A percentile compares a stretch with the other conserved stretches of the same genome.
Conservation (phyloP, 2,888 invertebrate genomes). For the Panzeria rudis region DNA sequence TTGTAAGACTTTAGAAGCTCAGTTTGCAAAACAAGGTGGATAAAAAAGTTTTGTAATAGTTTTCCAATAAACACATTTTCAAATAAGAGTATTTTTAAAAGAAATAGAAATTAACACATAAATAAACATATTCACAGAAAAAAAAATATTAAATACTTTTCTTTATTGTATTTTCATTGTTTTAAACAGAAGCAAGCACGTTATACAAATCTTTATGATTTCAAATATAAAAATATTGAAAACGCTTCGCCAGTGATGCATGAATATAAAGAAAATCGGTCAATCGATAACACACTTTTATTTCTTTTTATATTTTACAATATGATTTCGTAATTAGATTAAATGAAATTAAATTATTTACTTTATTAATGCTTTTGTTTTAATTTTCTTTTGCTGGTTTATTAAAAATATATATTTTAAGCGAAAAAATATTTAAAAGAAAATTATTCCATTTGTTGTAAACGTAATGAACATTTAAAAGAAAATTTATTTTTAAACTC, state of each 20-base stretch:
- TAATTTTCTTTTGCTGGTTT: constrained; percentile 31
- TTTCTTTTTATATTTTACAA: neutral
- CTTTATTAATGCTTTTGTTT: constrained; percentile 20
- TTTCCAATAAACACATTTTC: neutral
- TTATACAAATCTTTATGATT: neutral
- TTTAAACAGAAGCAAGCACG: neutral
- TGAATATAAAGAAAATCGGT: constrained; percentile 5
- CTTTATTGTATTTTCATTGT: neutral
- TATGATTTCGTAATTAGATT: neutral
- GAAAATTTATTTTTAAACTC: constrained; percentile 69
- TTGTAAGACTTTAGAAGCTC: neutral
- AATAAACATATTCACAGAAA: neutral
- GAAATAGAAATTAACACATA: neutral
- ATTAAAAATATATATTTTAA: constrained; percentile 28
- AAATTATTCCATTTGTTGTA: constrained; percentile 44
- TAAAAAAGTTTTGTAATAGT: neutral
- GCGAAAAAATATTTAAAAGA: neutral
- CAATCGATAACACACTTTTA: neutral
- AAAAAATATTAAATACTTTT: neutral
- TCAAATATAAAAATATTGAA: neutral
- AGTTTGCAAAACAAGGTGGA: neutral
- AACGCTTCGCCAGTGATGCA: neutral
- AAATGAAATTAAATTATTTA: neutral
- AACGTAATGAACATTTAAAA: constrained; percentile 35
- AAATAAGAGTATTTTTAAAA: neutral